A percentile compares a stretch with the other conserved stretches of the same genome.
Evolutionary conservation across 2,888 invertebrate species (phyloP).

Genomic region (Apotomis capreana): DNA sequence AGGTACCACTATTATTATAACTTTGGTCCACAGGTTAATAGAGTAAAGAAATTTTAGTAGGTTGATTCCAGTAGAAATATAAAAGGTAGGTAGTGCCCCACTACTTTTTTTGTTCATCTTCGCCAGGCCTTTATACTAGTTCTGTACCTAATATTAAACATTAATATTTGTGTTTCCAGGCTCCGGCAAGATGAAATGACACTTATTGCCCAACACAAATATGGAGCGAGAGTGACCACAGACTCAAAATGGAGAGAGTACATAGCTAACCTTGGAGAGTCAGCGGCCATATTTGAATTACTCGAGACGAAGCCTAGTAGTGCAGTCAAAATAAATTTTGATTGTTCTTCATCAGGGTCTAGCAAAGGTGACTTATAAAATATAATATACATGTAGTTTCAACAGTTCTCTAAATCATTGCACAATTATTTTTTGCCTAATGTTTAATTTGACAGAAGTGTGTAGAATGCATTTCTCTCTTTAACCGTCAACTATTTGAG

Average conservation of each 20-base stretch:
- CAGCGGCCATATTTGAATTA: conserved; percentile 87
- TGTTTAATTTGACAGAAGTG: too few relatives aligned
- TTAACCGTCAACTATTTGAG: too few relatives aligned
- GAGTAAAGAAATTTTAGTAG: too few relatives aligned
- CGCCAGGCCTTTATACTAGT: too few relatives aligned
- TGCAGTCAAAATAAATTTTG: conserved; percentile 81
- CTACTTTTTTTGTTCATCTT: too few relatives aligned
- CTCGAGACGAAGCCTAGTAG: conserved; percentile 86
- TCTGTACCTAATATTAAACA: too few relatives aligned
- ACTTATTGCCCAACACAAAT: conserved; percentile 87
- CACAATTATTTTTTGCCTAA: too few relatives aligned
- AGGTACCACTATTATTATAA: neutral
- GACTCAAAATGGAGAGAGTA: conserved; percentile 80
- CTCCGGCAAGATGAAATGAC: conserved; percentile 85
- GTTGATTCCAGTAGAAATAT: too few relatives aligned
- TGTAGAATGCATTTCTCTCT: too few relatives aligned
- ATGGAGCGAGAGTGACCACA: conserved; percentile 81
- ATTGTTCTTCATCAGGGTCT: conserved; percentile 70
- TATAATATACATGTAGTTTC: neutral
- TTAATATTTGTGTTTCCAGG: conserved; percentile 62
- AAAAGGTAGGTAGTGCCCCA: too few relatives aligned
- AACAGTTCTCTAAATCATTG: too few relatives aligned
- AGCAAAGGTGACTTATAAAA: conserved; percentile 76
- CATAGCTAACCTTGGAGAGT: conserved; percentile 84
- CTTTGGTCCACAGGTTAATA: neutral